Conservation (phyloP, 2,113 vertebrate species). For the Mionectes macconnelli region DNA sequence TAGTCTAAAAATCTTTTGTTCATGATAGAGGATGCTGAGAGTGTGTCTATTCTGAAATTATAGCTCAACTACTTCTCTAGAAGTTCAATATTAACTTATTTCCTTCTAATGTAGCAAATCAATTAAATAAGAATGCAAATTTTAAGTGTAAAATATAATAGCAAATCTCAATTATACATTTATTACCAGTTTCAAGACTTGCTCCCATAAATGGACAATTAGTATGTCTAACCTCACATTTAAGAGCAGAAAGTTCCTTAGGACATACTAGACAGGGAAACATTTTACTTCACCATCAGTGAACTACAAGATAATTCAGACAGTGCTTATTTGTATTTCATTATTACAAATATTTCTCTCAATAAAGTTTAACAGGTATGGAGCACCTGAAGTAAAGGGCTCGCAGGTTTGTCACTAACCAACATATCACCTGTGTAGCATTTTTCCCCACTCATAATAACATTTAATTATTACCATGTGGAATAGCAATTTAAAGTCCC, state of each 20-base stretch:
- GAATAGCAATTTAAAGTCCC: neutral
- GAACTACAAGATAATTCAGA: neutral
- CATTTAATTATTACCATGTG: neutral
- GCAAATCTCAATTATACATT: neutral
- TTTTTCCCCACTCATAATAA: neutral
- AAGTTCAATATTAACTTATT: neutral
- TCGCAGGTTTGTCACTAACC: neutral
- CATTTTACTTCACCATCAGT: neutral
- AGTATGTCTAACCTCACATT: neutral
- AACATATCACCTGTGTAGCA: fast-evolving
- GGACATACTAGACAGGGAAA: neutral
- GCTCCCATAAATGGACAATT: neutral
- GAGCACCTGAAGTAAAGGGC: neutral
- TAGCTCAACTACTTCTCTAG: neutral
- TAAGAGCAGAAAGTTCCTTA: neutral
- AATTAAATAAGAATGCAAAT: neutral
- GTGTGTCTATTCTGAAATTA: neutral
- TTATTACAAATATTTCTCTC: neutral
- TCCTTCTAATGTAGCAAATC: neutral
- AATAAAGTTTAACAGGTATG: neutral
- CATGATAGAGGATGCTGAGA: neutral
- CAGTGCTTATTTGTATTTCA: neutral
- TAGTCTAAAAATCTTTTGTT: neutral
- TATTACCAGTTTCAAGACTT: neutral
- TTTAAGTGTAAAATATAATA: neutral